A percentile compares a stretch with the other conserved stretches of the same genome.
These are phyloP conservation scores for Trichacis sp. DNA, from an alignment of 2,888 invertebrate genomes.

Conservation along the genomic window DNA sequence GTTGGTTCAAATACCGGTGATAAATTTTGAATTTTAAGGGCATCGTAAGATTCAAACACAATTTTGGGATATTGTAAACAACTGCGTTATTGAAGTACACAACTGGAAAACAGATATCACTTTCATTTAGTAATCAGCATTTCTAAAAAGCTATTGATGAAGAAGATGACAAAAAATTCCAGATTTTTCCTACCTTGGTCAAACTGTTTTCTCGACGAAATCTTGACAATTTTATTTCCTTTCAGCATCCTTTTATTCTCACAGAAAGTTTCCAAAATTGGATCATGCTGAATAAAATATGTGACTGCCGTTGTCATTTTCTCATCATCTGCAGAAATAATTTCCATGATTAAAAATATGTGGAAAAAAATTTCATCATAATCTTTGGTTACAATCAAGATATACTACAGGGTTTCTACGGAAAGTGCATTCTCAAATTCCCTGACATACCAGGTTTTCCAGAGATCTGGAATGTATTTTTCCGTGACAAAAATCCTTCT, in stretches of 20 bases:
- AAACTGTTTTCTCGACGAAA: conserved; percentile 66
- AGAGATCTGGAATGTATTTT: too few species aligned
- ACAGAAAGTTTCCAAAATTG: conserved; percentile 61
- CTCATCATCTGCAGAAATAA: conserved; percentile 46
- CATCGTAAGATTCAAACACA: conserved; percentile 57
- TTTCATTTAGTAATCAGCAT: too few species aligned
- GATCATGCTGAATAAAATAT: conserved; percentile 70
- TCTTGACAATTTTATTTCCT: conserved; percentile 60
- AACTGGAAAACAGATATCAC: conserved; percentile 53
- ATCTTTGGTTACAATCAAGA: too few species aligned
- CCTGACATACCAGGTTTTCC: too few species aligned
- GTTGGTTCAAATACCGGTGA: conserved; percentile 68
- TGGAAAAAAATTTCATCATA: too few species aligned
- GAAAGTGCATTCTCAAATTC: too few species aligned
- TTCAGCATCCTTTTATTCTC: conserved; percentile 63
- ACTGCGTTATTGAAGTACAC: conserved; percentile 70
- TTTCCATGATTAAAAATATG: background rate
- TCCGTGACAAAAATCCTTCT: conserved; percentile 18
- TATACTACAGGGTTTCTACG: too few species aligned
- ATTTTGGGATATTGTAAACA: conserved; percentile 66
- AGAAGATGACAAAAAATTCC: background rate
- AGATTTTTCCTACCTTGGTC: conserved; percentile 59
- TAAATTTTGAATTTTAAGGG: conserved; percentile 69
- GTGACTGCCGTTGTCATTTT: conserved; percentile 55
- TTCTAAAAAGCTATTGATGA: background rate